phyloP scores from a whole-genome alignment of 2,888 invertebrate species.

The Byasa hedistus region DNA sequence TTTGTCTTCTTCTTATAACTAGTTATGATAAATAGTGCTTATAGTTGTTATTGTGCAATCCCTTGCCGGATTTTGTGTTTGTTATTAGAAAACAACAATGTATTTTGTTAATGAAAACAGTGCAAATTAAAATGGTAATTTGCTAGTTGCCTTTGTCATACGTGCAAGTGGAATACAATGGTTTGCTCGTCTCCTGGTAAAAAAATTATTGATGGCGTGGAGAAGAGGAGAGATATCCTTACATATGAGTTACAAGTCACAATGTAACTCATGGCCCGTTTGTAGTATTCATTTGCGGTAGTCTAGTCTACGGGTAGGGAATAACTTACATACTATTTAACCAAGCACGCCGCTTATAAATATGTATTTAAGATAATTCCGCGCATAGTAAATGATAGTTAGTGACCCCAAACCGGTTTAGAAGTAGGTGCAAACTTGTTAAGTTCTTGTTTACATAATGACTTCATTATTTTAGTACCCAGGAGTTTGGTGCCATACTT shows the following conservation, averaged over 20 bases:
- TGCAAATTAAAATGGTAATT: not conserved
- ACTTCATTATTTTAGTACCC: not conserved
- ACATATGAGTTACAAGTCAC: conserved; percentile 13
- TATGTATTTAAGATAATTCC: conserved; percentile 10
- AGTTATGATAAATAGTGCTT: no score
- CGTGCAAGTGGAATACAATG: not conserved
- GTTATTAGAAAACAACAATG: not conserved
- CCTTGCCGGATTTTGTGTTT: no score
- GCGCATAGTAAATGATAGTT: conserved; percentile 8
- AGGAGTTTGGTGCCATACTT: not conserved
- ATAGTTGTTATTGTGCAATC: no score
- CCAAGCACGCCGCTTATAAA: conserved; percentile 12
- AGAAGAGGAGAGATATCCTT: conserved; percentile 8
- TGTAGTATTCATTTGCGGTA: not conserved
- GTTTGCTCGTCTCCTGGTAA: not conserved
- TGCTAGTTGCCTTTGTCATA: not conserved
- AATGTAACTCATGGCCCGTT: conserved; percentile 11
- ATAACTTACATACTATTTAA: conserved; percentile 18
- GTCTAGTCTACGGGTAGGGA: conserved; percentile 4
- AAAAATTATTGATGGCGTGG: conserved; percentile 1
- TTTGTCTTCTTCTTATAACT: no score
- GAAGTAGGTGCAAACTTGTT: not conserved
- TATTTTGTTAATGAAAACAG: not conserved
- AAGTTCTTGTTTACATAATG: conserved; percentile 4
- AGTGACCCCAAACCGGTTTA: not conserved